phyloP scores from a whole-genome alignment of 2,888 invertebrate species.

The Oscheius sp. region DNA sequence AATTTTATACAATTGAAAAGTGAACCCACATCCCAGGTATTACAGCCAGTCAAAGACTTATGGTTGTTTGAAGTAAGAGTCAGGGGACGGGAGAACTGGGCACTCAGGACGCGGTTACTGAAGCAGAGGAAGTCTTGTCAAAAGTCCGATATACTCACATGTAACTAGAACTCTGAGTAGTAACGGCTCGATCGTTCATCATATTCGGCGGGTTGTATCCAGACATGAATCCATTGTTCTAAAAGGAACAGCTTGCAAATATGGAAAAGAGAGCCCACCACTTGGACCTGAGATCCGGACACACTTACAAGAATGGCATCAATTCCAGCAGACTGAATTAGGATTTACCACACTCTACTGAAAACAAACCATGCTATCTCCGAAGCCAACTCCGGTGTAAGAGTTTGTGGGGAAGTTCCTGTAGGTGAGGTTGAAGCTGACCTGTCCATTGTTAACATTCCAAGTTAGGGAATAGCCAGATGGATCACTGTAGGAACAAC shows the following conservation, averaged over 20 bases:
- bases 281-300: slow-evolving; percentile 24
- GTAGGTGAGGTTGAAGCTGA: slow-evolving; percentile 31
- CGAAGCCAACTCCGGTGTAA: slow-evolving; percentile 33
- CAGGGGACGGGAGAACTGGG: slow-evolving; percentile 29
- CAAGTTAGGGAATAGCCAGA: slow-evolving; percentile 29
- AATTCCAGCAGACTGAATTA: slow-evolving; percentile 12
- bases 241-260: neutral
- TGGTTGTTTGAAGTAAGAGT: slow-evolving; percentile 8
- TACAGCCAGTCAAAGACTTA: slow-evolving; percentile 27
- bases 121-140: neutral
- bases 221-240: slow-evolving; percentile 6
- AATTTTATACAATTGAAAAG: slow-evolving; percentile 8
- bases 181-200: slow-evolving; percentile 17
- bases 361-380: slow-evolving; percentile 24
- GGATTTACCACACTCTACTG: neutral
- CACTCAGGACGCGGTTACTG: slow-evolving; percentile 25
- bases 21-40: slow-evolving; percentile 33
- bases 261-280: neutral
- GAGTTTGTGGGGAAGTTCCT: slow-evolving; percentile 34
- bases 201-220: slow-evolving; percentile 26
- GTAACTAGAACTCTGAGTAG: slow-evolving; percentile 29
- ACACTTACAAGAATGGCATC: slow-evolving; percentile 25
- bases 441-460: slow-evolving; percentile 19
- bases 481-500: slow-evolving; percentile 30
- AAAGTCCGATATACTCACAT: neutral